These are phyloP conservation scores for Volucella inanis DNA, from an alignment of 2,888 invertebrate species.

Conservation along the genomic window DNA sequence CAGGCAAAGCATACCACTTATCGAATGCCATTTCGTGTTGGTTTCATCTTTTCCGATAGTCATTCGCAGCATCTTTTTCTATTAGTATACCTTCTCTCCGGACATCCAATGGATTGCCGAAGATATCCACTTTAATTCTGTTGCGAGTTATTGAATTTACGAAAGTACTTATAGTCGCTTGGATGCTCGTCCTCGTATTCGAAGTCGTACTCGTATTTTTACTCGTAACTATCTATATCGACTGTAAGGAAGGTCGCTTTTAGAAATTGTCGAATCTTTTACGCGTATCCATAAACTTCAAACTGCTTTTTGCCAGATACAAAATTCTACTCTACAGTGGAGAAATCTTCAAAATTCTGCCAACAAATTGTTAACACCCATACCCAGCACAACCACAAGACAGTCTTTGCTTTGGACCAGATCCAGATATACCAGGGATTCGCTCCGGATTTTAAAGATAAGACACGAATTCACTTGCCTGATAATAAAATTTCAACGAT, in stretches of 20 bases:
- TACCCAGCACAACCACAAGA: too few relatives aligned
- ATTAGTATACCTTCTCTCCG: constrained; percentile 17
- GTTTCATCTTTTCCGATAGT: neutral
- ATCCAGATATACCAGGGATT: constrained; percentile 36
- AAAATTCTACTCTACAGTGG: constrained; percentile 22
- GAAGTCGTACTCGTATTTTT: too few relatives aligned
- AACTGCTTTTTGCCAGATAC: constrained; percentile 58
- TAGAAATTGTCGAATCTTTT: constrained; percentile 31
- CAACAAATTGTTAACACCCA: constrained; percentile 37
- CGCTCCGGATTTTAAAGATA: constrained; percentile 41
- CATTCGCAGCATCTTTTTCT: neutral
- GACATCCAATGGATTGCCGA: neutral
- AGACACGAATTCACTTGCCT: constrained; percentile 62
- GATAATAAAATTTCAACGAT: constrained; percentile 54
- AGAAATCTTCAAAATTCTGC: constrained; percentile 54
- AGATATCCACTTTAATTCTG: constrained; percentile 53
- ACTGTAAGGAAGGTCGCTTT: too few relatives aligned
- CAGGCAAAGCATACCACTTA: constrained; percentile 8
- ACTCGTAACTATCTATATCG: neutral
- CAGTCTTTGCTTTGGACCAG: constrained; percentile 11
- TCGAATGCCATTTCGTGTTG: constrained; percentile 22
- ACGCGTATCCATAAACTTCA: constrained; percentile 58
- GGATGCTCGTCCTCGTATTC: too few relatives aligned
- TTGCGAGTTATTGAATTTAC: constrained; percentile 71
- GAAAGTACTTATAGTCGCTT: constrained; percentile 3